Evolutionary conservation across 1,140 invertebrate genomes (phyloP), one percentile per base, ranked within the genome.

Genomic region (Drosophila quadrilineata): DNA sequence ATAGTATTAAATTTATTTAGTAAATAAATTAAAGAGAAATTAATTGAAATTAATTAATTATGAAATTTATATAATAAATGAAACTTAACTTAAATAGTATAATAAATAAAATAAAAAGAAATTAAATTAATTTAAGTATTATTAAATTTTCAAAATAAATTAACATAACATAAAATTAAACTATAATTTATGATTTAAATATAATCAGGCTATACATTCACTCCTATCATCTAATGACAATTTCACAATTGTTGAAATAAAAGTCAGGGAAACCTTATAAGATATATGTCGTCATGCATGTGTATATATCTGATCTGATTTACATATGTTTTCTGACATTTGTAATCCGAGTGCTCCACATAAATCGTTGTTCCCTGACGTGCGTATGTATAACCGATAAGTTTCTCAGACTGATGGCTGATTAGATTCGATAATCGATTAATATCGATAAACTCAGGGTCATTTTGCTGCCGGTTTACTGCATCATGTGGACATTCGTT

Each of bases 141-240:
- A n/a, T n/a, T n/a, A n/a, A n/a, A n/a, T n/a, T n/a, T n/a, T n/a
- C n/a, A n/a, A n/a, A n/a, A n/a, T n/a, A n/a, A n/a, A n/a, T n/a
- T n/a, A n/a, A n/a, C n/a, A n/a, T n/a, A n/a, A n/a, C n/a, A n/a
- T n/a, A n/a, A n/a, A n/a, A n/a, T n/a, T n/a, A n/a, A n/a, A 38
- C 46, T 19, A 60, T 66, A 66, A 66, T 60, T 66, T 66, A 60
- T 66, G 46, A 66, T 53, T 60, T 36, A 53, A 66, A 66, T 66
- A 66, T 50, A 59, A 66, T 66, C 54, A 36, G 41, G 45, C 62
- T 65, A 60, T 46, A 60, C 36, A 46, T 52, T 60, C 16, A 17
- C 63, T 66, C n/a, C n/a, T 66, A 66, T 66, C 63, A 60, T 52
- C 60, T 60, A 66, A 66, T 66, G 46, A 66, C 56, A 59, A 60